phyloP scores from a whole-genome alignment of 2,797 vertebrate genomes.

The Rhinoraja longicauda region DNA sequence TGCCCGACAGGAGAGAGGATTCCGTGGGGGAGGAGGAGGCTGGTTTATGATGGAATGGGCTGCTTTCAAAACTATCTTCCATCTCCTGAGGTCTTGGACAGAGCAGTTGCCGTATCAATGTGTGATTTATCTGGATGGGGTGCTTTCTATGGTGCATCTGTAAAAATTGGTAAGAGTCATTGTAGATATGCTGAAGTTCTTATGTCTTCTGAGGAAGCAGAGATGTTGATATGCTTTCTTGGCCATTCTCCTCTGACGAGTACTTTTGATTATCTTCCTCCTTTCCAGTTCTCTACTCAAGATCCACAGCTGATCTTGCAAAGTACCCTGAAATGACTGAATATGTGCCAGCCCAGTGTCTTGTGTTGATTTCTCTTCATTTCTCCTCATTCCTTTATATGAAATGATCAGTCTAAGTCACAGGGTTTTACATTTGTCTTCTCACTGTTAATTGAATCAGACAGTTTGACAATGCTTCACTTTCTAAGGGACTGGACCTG shows the following conservation, averaged over 20 bases:
- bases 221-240: too few species aligned
- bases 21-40: too few species aligned
- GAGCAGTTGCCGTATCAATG: too few species aligned
- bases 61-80: too few species aligned
- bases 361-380: background rate
- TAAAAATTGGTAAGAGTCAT: too few species aligned
- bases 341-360: background rate
- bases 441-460: background rate
- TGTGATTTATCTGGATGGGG: too few species aligned
- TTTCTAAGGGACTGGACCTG: background rate
- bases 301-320: background rate
- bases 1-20: too few species aligned
- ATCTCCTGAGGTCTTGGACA: too few species aligned
- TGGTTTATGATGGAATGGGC: too few species aligned
- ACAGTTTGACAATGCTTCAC: background rate
- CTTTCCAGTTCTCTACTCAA: background rate
- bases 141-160: too few species aligned
- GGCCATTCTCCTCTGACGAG: background rate
- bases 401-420: background rate
- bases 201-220: too few species aligned
- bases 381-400: background rate
- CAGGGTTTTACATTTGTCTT: background rate
- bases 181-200: too few species aligned
- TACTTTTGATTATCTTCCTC: background rate
- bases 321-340: background rate